A percentile compares a stretch with the other conserved stretches of the same genome.
phyloP scores from a whole-genome alignment of 2,888 invertebrate genomes.

The Tetanocera ferruginea region DNA sequence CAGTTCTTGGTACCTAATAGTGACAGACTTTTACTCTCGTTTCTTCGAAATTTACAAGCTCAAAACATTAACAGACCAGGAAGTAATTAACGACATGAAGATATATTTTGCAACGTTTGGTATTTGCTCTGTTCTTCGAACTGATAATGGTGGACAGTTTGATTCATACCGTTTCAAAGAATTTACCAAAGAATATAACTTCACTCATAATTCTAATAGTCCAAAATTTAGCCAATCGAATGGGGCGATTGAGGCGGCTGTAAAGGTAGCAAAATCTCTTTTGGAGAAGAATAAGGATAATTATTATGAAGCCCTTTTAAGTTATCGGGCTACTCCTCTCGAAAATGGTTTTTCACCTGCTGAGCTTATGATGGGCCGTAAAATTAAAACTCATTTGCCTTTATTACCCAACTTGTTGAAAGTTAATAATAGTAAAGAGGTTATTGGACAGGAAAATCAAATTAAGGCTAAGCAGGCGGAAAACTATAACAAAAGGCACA shows the following conservation, averaged over 20 bases:
- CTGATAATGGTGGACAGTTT: slow-evolving; percentile 32
- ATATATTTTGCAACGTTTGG: slow-evolving; percentile 33
- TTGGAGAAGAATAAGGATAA: slow-evolving; percentile 24
- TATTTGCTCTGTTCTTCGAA: slow-evolving; percentile 30
- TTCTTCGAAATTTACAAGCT: slow-evolving; percentile 25
- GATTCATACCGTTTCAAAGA: slow-evolving; percentile 19
- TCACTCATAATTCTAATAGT: slow-evolving; percentile 22
- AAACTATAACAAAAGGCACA: not conserved
- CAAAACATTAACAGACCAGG: slow-evolving; percentile 15
- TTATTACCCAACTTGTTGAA: slow-evolving; percentile 14
- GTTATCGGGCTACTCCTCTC: slow-evolving; percentile 26
- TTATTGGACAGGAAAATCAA: not conserved
- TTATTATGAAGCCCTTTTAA: not conserved
- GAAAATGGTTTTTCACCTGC: slow-evolving; percentile 37
- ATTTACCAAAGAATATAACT: slow-evolving; percentile 12
- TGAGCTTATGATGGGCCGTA: slow-evolving; percentile 38
- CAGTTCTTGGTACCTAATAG: slow-evolving; percentile 34
- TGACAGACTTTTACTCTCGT: slow-evolving; percentile 29
- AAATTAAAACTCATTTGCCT: slow-evolving; percentile 27
- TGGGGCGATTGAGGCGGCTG: slow-evolving; percentile 16
- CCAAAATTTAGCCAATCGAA: slow-evolving; percentile 38
- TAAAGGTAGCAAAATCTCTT: slow-evolving; percentile 29
- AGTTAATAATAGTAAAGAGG: slow-evolving; percentile 11
- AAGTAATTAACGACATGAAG: slow-evolving; percentile 28
- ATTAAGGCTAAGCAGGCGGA: not conserved